Evolutionary conservation across 92 coral and sea anemone genomes (phyloP), one percentile per base, ranked within the genome.

Genomic region (Parazoanthus atlanticus): DNA sequence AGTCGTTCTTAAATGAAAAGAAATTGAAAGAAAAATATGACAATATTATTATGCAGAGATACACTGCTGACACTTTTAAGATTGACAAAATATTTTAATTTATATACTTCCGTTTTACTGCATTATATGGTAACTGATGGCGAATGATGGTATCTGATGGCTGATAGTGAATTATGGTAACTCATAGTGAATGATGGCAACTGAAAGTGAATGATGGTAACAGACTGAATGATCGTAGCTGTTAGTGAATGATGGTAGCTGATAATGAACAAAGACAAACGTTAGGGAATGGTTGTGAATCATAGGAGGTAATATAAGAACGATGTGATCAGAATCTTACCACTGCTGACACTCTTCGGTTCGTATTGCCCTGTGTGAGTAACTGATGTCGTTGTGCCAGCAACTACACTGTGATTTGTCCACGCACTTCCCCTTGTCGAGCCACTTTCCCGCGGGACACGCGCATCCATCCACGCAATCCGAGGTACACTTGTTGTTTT

Each of bases 391-490:
- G 23, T 92, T 85, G 75, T 94, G 91, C 89, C 88, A 67, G 78
- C 99, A 97, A 38, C 97, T 89, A 76, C 99, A 97, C 74, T 80
- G 66, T 16, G 80, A 85, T 71, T 89, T 92, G 31, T 92, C 93
- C 15, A 97, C 99, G 76, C 99, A 97, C 15, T 88, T 89, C 52
- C 91, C 94, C 28, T 89, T 86, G 81, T 97, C 97, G 58, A 87
- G 87, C 95, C 95, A 94, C 90, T 89, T 80, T 29, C 98, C 98
- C 41, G 46, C 76, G 13, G 99, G 96, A 65, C 99, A 97, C 34
- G 91, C 91, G 67, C 99, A 97, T 31, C 98, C 99, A 49, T 95
- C 98, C 52, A 93, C 92, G 90, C 97, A 95, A 13, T 87, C 93
- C 31, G 97, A 90, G 38, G 85, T 74, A 67, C 99, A 97, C 80